Base-by-base conservation (phyloP, 2,888 invertebrate species). In the Erebia epiphron region DNA sequence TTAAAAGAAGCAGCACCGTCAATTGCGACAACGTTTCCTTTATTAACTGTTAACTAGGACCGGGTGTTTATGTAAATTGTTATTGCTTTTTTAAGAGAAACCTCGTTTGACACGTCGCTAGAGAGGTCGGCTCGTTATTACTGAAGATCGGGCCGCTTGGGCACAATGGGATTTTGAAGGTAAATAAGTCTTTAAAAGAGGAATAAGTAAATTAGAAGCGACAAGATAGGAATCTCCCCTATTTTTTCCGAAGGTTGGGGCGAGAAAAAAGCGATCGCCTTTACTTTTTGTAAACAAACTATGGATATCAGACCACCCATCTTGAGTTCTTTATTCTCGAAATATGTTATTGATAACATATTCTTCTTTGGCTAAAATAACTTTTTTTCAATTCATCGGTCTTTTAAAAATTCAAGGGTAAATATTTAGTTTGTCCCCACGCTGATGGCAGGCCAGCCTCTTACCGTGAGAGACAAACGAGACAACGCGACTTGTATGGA, bases 181-280 rank as follows among this genome's bases (percentile, higher is more conserved):
- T 95, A 95, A 95, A 96, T 95, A 95, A 95, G 95, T 95, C 95
- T 94, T 94, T 94, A 95, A 94, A 94, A 95, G 94, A 94, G 94
- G 95, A 95, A 95, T 95, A 96, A 96, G 95, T 96, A 96, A 96
- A 96, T 96, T 96, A 96, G 95, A 95, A 95, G 94, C 95, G 94
- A 92, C 94, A 95, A 95, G 96, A 96, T 96, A 96, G 95, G 95
- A 94, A 95, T 95, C 95, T 95, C 95, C 95, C 95, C 95, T 93
- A 94, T 93, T 93, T 94, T 87, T 92, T 89, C 83, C 81, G 80
- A 86, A 87, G 87, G 84, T 81, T 86, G 84, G 91, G 91, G 89
- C 82, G 89, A 86, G 84, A 89, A 90, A 91, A 92, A 91, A 58
- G 88, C 90, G 92, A 92, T 92, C 91, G 92, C 87, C 88, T 90